Evolutionary conservation across 1,140 invertebrate species (phyloP).

Genomic region (Colletes latitarsis): DNA sequence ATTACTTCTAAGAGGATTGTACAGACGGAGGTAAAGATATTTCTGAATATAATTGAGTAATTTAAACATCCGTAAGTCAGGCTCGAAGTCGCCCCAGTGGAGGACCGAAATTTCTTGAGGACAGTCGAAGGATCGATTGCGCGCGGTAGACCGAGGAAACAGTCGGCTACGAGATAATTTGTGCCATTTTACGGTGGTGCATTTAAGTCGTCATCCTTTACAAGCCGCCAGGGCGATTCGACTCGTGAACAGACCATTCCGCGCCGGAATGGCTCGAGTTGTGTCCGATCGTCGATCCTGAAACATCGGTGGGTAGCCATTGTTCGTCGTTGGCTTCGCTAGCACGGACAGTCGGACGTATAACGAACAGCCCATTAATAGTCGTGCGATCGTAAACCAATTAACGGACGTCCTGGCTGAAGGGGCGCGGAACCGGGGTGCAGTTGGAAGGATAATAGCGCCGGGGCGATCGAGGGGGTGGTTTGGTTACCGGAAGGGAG

Average conservation of each 20-base stretch:
- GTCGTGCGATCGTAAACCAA: constrained; percentile 46
- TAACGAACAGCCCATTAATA: constrained; percentile 41
- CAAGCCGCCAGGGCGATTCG: neutral
- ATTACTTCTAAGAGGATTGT: no score
- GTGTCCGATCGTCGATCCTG: neutral
- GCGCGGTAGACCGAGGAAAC: neutral
- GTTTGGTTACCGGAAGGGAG: neutral
- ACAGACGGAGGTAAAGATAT: no score
- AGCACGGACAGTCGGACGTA: neutral
- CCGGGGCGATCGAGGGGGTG: no score
- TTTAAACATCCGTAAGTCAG: no score
- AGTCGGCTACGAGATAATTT: neutral
- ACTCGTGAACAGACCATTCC: neutral
- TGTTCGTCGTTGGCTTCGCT: neutral
- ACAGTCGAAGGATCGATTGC: neutral
- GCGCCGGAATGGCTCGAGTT: neutral
- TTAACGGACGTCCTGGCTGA: constrained; percentile 49
- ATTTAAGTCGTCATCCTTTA: neutral
- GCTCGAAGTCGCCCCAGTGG: no score
- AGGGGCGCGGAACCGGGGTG: constrained; percentile 36
- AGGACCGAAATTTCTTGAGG: neutral
- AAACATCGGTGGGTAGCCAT: neutral
- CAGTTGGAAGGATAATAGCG: constrained; percentile 31
- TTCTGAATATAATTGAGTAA: no score
- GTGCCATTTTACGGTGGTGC: neutral